A percentile compares a stretch with the other conserved stretches of the same genome.
These are phyloP conservation scores for Sinodicranocentrus sp. DNA, from an alignment of 2,888 invertebrate genomes.

Conservation along the genomic window DNA sequence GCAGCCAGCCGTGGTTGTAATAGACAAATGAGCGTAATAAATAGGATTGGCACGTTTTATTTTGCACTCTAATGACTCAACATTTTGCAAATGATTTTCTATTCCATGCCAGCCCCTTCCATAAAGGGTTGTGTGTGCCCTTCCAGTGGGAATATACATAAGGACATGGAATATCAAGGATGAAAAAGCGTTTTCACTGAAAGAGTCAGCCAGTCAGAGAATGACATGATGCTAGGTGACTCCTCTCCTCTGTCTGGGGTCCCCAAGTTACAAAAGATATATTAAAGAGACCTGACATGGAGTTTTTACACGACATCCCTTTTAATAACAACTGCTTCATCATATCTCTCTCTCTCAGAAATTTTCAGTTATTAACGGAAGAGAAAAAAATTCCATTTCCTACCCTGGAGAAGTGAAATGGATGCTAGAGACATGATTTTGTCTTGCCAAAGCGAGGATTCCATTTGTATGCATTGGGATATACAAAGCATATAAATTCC, in stretches of 20 bases:
- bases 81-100: constrained; percentile 54
- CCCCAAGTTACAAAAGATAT: constrained; percentile 26
- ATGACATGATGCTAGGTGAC: too few relatives aligned
- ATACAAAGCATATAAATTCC: too few relatives aligned
- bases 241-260: too few relatives aligned
- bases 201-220: too few relatives aligned
- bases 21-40: constrained; percentile 59
- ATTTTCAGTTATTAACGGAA: constrained; percentile 11
- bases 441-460: too few relatives aligned
- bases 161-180: too few relatives aligned
- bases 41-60: constrained; percentile 62
- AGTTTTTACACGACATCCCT: constrained; percentile 28
- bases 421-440: too few relatives aligned
- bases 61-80: constrained; percentile 54
- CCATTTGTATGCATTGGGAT: too few relatives aligned
- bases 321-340: constrained; percentile 37
- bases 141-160: too few relatives aligned
- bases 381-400: too few relatives aligned
- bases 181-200: too few relatives aligned
- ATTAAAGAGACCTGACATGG: constrained; percentile 31
- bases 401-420: too few relatives aligned
- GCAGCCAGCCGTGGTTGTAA: constrained; percentile 54
- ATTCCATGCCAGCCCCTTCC: constrained; percentile 8
- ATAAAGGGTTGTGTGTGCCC: not conserved
- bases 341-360: not conserved